Evolutionary conservation across 2,888 invertebrate species (phyloP), one percentile per base, ranked within the genome.

Genomic region (Tholera decimalis): DNA sequence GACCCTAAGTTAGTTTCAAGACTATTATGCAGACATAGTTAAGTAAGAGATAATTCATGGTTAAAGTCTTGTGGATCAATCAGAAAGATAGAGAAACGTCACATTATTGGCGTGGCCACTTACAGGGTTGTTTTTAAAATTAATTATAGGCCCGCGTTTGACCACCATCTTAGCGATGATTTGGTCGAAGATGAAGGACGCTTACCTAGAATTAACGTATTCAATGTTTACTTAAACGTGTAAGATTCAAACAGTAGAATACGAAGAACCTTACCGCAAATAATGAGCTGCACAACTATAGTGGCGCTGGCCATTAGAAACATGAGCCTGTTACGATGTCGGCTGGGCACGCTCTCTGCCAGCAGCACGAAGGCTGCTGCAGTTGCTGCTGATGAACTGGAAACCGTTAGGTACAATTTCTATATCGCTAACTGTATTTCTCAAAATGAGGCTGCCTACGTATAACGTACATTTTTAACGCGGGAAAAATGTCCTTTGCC

Each of bases 241-340:
- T 13, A 57, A 22, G 20, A 41, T 13, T 9, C 4, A 30, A 18
- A n/a, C 43, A 20, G 8, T 20, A 37, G 9, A 35, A 39, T 26
- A 13, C 0, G 33, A 37, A 59, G 1, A 6, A n/a, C 67, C 89
- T 89, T 60, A 93, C 93, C 58, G 60, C 90, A 84, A 43, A 92
- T 91, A 33, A 89, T 56, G 55, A 91, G 79, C 69, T 93, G 94
- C 18, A 87, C 86, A 26, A 89, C 73, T 92, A 93, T 91, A 7
- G 93, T 93, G 7, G 89, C 84, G 47, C 91, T 91, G 20, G 91
- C 92, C 92, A 93, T 92, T 5, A 93, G 83, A 76, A 93, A 93
- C 89, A 94, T 90, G 75, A 89, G 89, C 1, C 87, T 83, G 67
- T 89, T 90, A 6, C 94, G 88, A 55, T 85, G 84, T 13, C 86